Conservation (phyloP, 2,888 invertebrate genomes). For the Caenorhabditis macrosperma region DNA sequence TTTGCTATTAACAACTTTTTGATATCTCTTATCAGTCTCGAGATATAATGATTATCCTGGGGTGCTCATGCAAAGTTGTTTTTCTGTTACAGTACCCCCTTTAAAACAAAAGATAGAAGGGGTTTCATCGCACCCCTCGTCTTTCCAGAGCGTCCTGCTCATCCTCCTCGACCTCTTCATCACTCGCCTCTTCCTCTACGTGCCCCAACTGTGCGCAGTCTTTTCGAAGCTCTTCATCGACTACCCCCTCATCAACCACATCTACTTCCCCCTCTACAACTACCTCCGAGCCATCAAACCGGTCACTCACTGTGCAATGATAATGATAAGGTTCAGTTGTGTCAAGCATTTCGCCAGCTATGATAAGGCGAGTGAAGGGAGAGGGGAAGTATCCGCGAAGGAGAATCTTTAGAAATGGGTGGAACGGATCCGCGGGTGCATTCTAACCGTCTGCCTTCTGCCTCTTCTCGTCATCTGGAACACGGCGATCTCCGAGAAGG, state of each 20-base stretch:
- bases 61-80: too few relatives aligned
- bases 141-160: constrained; percentile 20
- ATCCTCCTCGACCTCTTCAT: constrained; percentile 24
- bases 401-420: neutral
- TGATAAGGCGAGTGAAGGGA: neutral
- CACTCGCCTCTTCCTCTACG: constrained; percentile 38
- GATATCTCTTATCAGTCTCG: too few relatives aligned
- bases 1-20: too few relatives aligned
- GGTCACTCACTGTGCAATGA: constrained; percentile 4
- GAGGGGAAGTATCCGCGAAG: neutral
- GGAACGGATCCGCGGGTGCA: neutral
- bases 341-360: neutral
- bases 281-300: constrained; percentile 29
- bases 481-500: constrained; percentile 31
- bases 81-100: too few relatives aligned
- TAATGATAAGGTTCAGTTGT: constrained; percentile 8
- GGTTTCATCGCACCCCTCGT: neutral
- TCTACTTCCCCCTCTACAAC: constrained; percentile 38
- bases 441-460: neutral
- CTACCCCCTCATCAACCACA: neutral
- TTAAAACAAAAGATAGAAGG: too few relatives aligned
- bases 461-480: constrained; percentile 25
- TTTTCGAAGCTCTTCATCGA: constrained; percentile 22
- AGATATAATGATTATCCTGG: too few relatives aligned
- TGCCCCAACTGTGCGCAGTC: constrained; percentile 24